Conservation (phyloP, 2,113 vertebrate species). For the Brachionichthys hirsutus region DNA sequence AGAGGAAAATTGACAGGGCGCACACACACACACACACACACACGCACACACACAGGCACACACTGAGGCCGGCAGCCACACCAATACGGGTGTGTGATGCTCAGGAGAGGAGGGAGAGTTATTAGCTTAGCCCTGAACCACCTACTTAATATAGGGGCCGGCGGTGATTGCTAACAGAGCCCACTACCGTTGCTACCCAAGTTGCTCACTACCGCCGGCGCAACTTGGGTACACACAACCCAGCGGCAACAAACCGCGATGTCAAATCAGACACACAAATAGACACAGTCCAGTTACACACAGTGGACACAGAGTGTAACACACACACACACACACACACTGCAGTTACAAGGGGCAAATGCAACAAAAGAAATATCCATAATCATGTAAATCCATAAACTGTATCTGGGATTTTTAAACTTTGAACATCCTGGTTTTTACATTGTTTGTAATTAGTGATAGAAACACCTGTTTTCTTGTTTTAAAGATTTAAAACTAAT, state of each 20-base stretch:
- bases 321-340: constrained; percentile 12
- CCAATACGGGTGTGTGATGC: constrained; percentile 77
- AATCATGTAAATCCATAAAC: too few species aligned
- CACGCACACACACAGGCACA: constrained; percentile 42
- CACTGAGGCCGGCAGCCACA: constrained; percentile 52
- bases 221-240: constrained; percentile 67
- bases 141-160: constrained; percentile 97
- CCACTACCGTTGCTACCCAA: too few species aligned
- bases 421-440: too few species aligned
- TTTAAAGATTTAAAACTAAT: too few species aligned
- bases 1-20: constrained; percentile 35
- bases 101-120: constrained; percentile 95
- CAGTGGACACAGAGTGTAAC: constrained; percentile 1
- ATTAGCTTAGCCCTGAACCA: constrained; percentile 99
- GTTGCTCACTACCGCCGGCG: constrained; percentile 82
- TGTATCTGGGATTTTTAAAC: too few species aligned
- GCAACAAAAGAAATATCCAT: background rate
- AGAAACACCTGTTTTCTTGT: too few species aligned
- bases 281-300: constrained; percentile 13
- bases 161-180: constrained; percentile 96
- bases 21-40: constrained; percentile 32
- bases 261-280: constrained; percentile 61
- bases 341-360: background rate
- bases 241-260: constrained; percentile 61
- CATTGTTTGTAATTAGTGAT: too few species aligned